Evolutionary conservation across 2,113 vertebrate species (phyloP).

Genomic region (Microcebus lehilahytsara): DNA sequence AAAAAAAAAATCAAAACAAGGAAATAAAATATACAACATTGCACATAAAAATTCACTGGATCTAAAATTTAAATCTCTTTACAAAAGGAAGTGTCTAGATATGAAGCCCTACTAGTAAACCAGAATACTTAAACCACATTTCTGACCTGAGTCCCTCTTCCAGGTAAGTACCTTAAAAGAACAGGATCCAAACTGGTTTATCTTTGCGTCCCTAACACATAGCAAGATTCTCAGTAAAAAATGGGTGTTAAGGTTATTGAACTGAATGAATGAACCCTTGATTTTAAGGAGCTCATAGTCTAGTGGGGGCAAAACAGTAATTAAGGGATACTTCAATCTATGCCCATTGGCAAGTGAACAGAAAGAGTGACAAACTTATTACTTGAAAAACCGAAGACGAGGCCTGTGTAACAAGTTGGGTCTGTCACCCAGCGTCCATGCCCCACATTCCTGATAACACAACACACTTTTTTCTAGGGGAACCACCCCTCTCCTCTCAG

Average conservation of each 20-base stretch:
- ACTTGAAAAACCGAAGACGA: neutral
- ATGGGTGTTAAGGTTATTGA: neutral
- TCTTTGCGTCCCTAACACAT: neutral
- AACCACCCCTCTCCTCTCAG: neutral
- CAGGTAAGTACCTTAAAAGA: neutral
- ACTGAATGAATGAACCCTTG: neutral
- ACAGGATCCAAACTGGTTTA: neutral
- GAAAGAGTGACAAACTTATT: neutral
- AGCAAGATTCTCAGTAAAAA: neutral
- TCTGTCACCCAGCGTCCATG: neutral
- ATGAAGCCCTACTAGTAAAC: neutral
- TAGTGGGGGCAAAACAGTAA: neutral
- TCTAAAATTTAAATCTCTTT: constrained; percentile 18
- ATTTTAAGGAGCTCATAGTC: neutral
- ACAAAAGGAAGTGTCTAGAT: neutral
- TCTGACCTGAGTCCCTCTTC: neutral
- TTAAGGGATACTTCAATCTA: neutral
- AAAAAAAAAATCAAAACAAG: neutral
- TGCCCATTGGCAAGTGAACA: neutral
- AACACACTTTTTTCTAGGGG: neutral
- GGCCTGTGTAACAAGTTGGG: neutral
- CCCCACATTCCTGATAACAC: neutral
- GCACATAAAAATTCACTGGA: neutral
- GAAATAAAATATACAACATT: neutral
- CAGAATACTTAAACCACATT: neutral